Percentiles rank a stretch among this genome's conserved stretches.
Evolutionary conservation across 2,888 invertebrate species (phyloP).

Genomic region (Ischnura elegans): DNA sequence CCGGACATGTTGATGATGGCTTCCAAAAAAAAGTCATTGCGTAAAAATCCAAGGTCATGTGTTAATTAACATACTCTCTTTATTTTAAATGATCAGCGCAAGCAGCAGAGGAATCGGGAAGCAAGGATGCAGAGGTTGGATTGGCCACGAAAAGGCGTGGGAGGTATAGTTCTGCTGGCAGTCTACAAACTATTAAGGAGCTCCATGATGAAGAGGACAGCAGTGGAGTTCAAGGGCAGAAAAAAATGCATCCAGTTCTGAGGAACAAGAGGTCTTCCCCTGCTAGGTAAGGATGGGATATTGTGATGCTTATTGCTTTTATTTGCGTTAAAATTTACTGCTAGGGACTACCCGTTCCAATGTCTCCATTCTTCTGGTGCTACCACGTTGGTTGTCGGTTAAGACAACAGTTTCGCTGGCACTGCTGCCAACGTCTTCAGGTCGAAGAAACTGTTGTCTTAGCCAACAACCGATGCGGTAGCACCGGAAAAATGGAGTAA

Average conservation of each 20-base stretch:
- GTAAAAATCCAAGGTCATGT: no score
- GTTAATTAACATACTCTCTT: neutral
- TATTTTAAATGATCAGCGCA: neutral
- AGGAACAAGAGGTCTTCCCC: slow-evolving; percentile 29
- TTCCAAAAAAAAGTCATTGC: no score
- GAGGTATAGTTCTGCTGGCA: neutral
- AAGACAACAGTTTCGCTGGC: no score
- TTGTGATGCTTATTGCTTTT: neutral
- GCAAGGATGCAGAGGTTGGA: neutral
- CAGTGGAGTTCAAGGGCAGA: neutral
- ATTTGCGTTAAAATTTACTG: no score
- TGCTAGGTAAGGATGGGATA: neutral
- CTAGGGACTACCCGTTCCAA: no score
- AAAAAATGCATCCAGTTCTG: neutral
- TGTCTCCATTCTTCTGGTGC: no score
- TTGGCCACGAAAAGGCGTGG: neutral
- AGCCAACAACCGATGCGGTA: no score
- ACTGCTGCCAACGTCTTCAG: no score
- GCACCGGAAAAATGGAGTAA: no score
- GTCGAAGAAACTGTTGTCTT: no score
- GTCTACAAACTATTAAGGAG: slow-evolving; percentile 12
- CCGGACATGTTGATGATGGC: no score
- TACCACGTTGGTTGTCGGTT: no score
- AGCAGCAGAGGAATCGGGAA: neutral
- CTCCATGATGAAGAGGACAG: neutral